A percentile compares a stretch with the other conserved stretches of the same genome.
These are phyloP conservation scores for Phoxinus phoxinus DNA, from an alignment of 2,113 vertebrate genomes.

Conservation along the genomic window DNA sequence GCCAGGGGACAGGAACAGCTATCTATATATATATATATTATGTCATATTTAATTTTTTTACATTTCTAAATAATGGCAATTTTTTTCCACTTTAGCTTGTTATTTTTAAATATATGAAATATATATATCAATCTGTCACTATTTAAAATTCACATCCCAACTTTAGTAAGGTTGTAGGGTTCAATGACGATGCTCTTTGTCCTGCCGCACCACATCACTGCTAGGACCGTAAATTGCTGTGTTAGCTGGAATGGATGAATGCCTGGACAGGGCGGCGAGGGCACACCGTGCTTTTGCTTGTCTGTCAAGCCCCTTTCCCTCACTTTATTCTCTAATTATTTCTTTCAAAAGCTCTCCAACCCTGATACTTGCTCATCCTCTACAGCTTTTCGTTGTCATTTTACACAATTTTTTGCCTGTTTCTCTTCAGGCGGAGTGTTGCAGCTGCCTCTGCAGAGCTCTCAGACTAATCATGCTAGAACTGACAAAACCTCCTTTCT, in stretches of 20 bases:
- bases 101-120: no score
- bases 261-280: constrained; percentile 4
- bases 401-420: background rate
- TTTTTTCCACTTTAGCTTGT: no score
- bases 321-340: constrained; percentile 42
- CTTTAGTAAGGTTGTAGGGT: background rate
- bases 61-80: no score
- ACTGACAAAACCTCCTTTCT: constrained; percentile 13
- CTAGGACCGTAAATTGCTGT: constrained; percentile 48
- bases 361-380: background rate
- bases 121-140: no score
- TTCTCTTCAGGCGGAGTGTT: background rate
- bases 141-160: background rate
- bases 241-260: constrained; percentile 33
- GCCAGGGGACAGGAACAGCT: background rate
- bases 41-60: no score
- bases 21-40: no score
- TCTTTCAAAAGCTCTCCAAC: constrained; percentile 1
- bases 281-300: constrained; percentile 21
- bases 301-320: constrained; percentile 39
- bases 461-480: background rate
- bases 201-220: background rate
- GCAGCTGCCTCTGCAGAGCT: constrained; percentile 12
- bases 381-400: constrained; percentile 5
- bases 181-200: constrained; percentile 43